Conservation (phyloP, 2,888 invertebrate genomes). For the Notodonta ziczac region DNA sequence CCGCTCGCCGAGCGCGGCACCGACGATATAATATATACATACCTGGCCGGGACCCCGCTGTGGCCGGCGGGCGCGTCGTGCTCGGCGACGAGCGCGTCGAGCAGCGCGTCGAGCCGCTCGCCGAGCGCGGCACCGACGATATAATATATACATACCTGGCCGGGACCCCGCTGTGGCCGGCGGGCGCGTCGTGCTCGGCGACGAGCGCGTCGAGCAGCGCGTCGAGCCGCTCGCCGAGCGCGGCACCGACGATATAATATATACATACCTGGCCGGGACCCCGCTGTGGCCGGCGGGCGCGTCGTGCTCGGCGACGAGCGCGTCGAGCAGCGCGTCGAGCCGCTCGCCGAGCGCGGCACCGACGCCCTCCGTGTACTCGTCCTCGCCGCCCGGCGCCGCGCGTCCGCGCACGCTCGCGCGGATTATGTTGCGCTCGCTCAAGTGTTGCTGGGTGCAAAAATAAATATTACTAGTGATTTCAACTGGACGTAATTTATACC, state of each 20-base stretch:
- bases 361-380: constrained; percentile 87
- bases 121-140: constrained; percentile 86
- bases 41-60: constrained; percentile 84
- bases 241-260: constrained; percentile 74
- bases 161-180: constrained; percentile 85
- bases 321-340: constrained; percentile 87
- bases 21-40: constrained; percentile 56
- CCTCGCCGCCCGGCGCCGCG: constrained; percentile 78
- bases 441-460: constrained; percentile 81
- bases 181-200: constrained; percentile 86
- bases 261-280: constrained; percentile 78
- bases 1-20: constrained; percentile 87
- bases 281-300: constrained; percentile 82
- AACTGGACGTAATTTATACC: no score
- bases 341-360: constrained; percentile 87
- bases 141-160: constrained; percentile 38
- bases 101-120: constrained; percentile 87
- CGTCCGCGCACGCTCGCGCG: constrained; percentile 85
- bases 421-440: constrained; percentile 89
- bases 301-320: constrained; percentile 87
- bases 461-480: no score
- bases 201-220: constrained; percentile 87
- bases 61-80: constrained; percentile 82
- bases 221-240: constrained; percentile 88
- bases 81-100: constrained; percentile 87